Percentiles rank a stretch among this genome's conserved stretches.
phyloP scores from a whole-genome alignment of 2,797 vertebrate genomes.

The Megalops cyprinoides region DNA sequence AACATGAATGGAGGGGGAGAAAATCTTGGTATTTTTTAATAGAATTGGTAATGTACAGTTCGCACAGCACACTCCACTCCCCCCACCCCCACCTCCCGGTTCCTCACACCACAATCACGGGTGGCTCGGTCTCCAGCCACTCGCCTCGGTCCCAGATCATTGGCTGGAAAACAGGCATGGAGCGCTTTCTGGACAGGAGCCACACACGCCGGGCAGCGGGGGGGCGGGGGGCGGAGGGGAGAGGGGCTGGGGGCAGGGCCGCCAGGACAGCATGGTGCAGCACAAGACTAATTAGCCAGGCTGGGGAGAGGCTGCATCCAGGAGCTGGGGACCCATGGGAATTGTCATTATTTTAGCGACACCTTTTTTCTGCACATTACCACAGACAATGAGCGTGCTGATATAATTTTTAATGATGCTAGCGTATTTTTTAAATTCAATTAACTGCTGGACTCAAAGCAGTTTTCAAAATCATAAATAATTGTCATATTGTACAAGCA shows the following conservation, averaged over 20 bases:
- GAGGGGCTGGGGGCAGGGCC: no score
- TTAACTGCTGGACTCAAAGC: neutral
- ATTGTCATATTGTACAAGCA: neutral
- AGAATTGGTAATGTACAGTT: no score
- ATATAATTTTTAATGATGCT: neutral
- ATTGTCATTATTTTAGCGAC: no score
- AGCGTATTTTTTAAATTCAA: neutral
- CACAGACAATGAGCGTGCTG: neutral
- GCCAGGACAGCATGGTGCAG: neutral
- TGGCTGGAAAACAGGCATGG: conserved; percentile 25
- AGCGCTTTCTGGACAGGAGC: conserved; percentile 1
- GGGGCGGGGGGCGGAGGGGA: neutral
- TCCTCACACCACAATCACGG: no score
- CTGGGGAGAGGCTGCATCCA: neutral
- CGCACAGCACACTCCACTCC: neutral
- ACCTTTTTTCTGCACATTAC: no score
- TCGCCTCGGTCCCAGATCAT: conserved; percentile 15
- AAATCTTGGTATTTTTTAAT: no score
- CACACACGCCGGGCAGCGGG: neutral
- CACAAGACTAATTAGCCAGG: neutral
- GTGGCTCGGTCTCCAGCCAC: neutral
- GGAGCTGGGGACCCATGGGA: no score
- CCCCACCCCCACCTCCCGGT: neutral
- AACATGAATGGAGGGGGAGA: no score
- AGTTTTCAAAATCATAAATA: no score